Evolutionary conservation across 1,140 invertebrate species (phyloP).

Genomic region (Euura saliciscinereae): DNA sequence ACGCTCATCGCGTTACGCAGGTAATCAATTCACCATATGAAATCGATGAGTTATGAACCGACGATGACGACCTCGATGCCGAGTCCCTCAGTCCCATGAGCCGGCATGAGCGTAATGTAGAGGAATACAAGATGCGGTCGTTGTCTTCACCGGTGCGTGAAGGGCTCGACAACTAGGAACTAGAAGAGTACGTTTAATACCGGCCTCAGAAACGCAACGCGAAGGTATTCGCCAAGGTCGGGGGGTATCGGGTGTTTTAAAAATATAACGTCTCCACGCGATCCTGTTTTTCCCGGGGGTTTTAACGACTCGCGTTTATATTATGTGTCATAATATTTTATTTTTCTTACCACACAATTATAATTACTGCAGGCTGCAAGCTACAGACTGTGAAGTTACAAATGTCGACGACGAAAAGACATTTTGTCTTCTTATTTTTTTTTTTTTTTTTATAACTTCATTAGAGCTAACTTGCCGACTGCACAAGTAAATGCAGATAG

Average conservation of each 20-base stretch:
- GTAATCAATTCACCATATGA: slow-evolving; percentile 5
- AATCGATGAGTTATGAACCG: background rate
- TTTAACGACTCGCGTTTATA: slow-evolving; percentile 4
- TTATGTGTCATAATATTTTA: slow-evolving; percentile 6
- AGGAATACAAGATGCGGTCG: background rate
- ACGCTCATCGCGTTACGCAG: background rate
- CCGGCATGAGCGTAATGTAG: background rate
- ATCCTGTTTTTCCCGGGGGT: background rate
- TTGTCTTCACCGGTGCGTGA: background rate
- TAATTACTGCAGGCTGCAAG: background rate
- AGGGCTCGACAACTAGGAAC: slow-evolving; percentile 1
- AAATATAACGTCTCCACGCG: background rate
- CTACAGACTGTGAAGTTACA: too few relatives aligned
- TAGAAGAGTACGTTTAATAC: background rate
- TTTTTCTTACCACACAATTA: background rate
- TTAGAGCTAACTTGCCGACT: background rate
- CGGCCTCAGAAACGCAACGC: background rate
- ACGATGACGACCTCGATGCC: background rate
- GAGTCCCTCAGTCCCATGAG: background rate
- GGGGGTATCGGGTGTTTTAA: background rate
- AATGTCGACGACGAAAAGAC: background rate
- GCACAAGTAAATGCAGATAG: too few relatives aligned
- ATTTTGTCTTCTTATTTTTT: background rate
- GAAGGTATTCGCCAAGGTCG: slow-evolving; percentile 1
- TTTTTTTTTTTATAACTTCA: background rate